These are phyloP conservation scores for Eulithis testata DNA, from an alignment of 2,888 invertebrate species.

Conservation along the genomic window DNA sequence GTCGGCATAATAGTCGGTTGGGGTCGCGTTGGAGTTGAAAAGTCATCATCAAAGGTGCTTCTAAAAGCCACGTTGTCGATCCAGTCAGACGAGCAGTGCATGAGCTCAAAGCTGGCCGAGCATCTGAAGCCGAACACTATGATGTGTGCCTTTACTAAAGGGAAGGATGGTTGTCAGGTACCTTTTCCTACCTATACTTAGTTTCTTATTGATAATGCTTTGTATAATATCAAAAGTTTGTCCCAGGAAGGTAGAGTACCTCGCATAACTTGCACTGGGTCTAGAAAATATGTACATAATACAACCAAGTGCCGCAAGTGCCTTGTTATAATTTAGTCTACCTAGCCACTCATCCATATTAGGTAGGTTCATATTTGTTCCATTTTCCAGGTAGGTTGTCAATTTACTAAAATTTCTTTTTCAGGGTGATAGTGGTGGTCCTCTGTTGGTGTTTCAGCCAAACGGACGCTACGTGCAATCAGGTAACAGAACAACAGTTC, in stretches of 20 bases:
- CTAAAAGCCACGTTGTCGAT: slow-evolving; percentile 76
- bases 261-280: too few relatives aligned
- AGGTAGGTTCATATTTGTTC: too few relatives aligned
- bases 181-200: too few relatives aligned
- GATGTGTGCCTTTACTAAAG: slow-evolving; percentile 86
- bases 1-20: slow-evolving; percentile 82
- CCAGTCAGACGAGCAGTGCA: slow-evolving; percentile 70
- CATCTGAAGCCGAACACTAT: slow-evolving; percentile 79
- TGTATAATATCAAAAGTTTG: too few relatives aligned
- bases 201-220: too few relatives aligned
- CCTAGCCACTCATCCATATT: too few relatives aligned
- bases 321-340: too few relatives aligned
- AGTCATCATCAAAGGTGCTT: slow-evolving; percentile 74
- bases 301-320: too few relatives aligned
- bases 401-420: slow-evolving; percentile 34
- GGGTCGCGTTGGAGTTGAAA: slow-evolving; percentile 77
- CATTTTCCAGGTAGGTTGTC: too few relatives aligned
- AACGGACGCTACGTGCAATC: slow-evolving; percentile 84
- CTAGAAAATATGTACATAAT: too few relatives aligned
- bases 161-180: slow-evolving; percentile 87
- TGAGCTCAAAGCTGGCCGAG: slow-evolving; percentile 66
- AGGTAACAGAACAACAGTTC: slow-evolving; percentile 63
- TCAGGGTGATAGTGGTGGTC: slow-evolving; percentile 89
- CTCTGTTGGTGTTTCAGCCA: slow-evolving; percentile 79
- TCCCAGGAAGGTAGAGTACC: too few relatives aligned